Conservation (phyloP, 2,888 invertebrate genomes). For the Lysandra bellargus region DNA sequence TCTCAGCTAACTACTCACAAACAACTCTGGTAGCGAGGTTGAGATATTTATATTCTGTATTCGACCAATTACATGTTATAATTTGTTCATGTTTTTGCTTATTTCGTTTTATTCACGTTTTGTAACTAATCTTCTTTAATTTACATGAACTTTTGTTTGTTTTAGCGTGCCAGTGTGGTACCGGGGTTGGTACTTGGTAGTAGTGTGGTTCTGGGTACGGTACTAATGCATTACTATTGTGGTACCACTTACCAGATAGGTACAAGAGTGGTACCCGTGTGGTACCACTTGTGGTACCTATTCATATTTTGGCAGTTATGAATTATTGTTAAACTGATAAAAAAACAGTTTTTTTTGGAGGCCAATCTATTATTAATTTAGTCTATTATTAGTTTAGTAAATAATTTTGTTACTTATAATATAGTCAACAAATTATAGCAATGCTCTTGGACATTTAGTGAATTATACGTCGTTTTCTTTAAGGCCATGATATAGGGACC, state of each 20-base stretch:
- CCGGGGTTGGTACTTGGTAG: too few relatives aligned
- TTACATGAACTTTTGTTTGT: neutral
- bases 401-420: neutral
- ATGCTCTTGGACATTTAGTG: too few relatives aligned
- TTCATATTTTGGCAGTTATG: neutral
- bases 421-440: neutral
- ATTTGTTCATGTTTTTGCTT: conserved; percentile 1
- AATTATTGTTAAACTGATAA: neutral
- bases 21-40: neutral
- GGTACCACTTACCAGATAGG: too few relatives aligned
- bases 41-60: conserved; percentile 10
- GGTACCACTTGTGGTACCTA: neutral
- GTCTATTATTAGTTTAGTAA: neutral
- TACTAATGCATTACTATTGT: too few relatives aligned
- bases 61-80: conserved; percentile 2
- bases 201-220: too few relatives aligned
- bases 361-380: neutral
- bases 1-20: neutral
- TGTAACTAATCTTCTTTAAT: neutral
- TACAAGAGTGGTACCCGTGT: too few relatives aligned
- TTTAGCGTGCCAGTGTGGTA: neutral
- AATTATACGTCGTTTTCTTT: too few relatives aligned
- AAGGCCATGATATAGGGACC: too few relatives aligned
- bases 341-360: neutral
- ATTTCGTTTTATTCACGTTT: conserved; percentile 2